phyloP scores from a whole-genome alignment of 2,888 invertebrate genomes.

The Hofmannophila pseudospretella region DNA sequence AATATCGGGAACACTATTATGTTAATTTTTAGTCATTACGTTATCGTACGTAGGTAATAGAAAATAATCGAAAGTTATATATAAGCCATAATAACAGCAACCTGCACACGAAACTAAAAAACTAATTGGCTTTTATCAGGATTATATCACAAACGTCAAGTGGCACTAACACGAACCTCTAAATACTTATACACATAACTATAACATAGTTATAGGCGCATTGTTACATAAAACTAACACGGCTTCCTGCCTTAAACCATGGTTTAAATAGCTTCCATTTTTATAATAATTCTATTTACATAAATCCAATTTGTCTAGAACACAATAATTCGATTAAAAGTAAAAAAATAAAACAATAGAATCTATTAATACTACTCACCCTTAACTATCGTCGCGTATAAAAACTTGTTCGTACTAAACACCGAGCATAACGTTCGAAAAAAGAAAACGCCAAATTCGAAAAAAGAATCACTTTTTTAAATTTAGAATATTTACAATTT shows the following conservation, averaged over 20 bases:
- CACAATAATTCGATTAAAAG: slow-evolving; percentile 32
- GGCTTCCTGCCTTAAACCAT: background rate
- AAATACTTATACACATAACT: slow-evolving; percentile 14
- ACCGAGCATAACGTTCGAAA: slow-evolving; percentile 21
- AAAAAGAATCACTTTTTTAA: slow-evolving; percentile 17
- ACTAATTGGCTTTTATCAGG: slow-evolving; percentile 22
- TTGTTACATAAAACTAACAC: slow-evolving; percentile 11
- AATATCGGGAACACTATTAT: no score
- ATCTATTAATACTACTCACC: slow-evolving; percentile 19
- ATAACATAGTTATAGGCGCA: slow-evolving; percentile 11
- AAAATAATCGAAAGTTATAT: background rate
- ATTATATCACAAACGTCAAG: slow-evolving; percentile 11
- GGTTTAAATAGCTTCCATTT: background rate
- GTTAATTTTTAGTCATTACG: no score
- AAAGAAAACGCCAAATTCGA: slow-evolving; percentile 6
- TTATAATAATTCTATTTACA: background rate
- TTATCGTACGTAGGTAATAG: no score
- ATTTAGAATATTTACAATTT: slow-evolving; percentile 41
- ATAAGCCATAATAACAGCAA: no score
- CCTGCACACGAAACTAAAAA: slow-evolving; percentile 12
- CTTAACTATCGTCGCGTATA: slow-evolving; percentile 12
- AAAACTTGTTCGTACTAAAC: slow-evolving; percentile 15
- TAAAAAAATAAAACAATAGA: slow-evolving; percentile 20
- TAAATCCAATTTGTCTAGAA: slow-evolving; percentile 33
- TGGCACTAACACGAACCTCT: slow-evolving; percentile 17